phyloP scores from a whole-genome alignment of 1,140 invertebrate species.

The Microplitis demolitor region DNA sequence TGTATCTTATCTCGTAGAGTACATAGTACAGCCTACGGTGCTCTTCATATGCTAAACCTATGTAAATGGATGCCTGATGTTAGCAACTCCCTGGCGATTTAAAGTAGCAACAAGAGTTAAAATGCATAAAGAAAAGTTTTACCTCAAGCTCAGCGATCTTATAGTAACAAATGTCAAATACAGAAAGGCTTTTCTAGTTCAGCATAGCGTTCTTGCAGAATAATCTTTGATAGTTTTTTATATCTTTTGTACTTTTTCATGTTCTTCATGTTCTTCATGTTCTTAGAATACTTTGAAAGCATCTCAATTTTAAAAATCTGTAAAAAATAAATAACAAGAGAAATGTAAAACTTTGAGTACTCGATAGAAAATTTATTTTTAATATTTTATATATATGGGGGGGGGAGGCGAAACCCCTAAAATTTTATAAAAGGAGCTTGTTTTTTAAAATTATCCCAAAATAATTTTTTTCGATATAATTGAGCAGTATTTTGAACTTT shows the following conservation, averaged over 20 bases:
- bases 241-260: background rate
- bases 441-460: too few relatives aligned
- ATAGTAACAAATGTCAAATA: conserved; percentile 3
- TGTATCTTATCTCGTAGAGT: conserved; percentile 9
- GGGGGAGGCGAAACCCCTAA: too few relatives aligned
- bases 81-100: conserved; percentile 3
- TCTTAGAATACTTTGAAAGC: background rate
- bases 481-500: too few relatives aligned
- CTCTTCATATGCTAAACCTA: conserved; percentile 25
- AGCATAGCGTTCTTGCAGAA: background rate
- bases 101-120: background rate
- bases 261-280: background rate
- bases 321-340: background rate
- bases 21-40: conserved; percentile 5
- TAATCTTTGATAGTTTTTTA: background rate
- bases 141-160: background rate
- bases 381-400: too few relatives aligned
- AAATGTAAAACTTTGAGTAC: background rate
- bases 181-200: background rate
- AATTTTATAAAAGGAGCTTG: too few relatives aligned
- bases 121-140: conserved; percentile 1
- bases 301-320: background rate
- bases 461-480: too few relatives aligned
- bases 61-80: conserved; percentile 26
- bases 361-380: background rate